phyloP scores from a whole-genome alignment of 2,113 vertebrate species.

The Galbula dea region DNA sequence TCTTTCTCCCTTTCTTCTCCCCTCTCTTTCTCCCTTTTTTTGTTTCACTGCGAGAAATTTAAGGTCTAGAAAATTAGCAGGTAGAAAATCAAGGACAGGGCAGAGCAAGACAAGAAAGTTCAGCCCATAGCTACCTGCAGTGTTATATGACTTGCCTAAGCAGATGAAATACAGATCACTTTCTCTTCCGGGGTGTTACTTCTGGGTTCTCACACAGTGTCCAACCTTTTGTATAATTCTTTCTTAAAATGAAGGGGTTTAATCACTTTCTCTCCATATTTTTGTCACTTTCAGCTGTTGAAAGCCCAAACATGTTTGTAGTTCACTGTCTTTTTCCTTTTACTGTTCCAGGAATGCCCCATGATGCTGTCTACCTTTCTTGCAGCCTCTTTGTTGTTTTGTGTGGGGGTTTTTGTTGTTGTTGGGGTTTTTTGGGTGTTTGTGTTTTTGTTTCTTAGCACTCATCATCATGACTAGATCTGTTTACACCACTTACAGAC shows the following conservation, averaged over 20 bases:
- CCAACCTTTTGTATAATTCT: neutral
- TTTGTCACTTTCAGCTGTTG: neutral
- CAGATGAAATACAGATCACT: fast-evolving
- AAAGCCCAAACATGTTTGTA: neutral
- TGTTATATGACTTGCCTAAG: neutral
- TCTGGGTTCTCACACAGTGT: neutral
- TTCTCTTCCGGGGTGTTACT: neutral
- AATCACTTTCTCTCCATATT: neutral
- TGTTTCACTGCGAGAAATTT: neutral
- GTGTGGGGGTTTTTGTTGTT: no score
- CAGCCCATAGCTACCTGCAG: neutral
- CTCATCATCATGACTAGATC: neutral
- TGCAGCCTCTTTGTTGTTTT: neutral
- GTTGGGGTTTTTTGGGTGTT: no score
- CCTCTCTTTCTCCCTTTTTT: no score
- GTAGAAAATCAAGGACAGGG: neutral
- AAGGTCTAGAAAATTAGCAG: neutral
- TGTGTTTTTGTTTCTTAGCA: neutral
- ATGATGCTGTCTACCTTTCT: neutral
- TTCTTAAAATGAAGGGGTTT: neutral
- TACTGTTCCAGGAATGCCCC: neutral
- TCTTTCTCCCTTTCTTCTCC: no score
- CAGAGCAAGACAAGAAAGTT: neutral
- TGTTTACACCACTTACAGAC: neutral
- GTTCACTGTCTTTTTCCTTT: neutral